Percentiles rank a stretch among this genome's conserved stretches.
Conservation (phyloP, 2,888 invertebrate species). For the Rutpela maculata region DNA sequence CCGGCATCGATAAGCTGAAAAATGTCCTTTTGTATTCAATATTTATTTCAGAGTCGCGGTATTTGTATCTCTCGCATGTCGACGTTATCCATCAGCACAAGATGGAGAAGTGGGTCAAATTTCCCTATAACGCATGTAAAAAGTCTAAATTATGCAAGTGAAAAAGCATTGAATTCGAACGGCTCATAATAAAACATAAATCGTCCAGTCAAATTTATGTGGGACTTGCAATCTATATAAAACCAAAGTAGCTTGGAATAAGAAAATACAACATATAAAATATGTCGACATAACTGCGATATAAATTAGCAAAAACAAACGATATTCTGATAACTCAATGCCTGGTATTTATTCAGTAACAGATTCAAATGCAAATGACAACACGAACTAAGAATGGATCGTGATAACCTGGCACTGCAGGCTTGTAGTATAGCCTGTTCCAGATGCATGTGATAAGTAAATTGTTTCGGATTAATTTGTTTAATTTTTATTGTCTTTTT, state of each 20-base stretch:
- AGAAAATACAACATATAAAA: slow-evolving; percentile 57
- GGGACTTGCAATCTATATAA: slow-evolving; percentile 51
- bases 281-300: slow-evolving; percentile 59
- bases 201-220: slow-evolving; percentile 54
- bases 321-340: slow-evolving; percentile 68
- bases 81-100: slow-evolving; percentile 48
- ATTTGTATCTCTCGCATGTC: slow-evolving; percentile 24
- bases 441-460: slow-evolving; percentile 55
- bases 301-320: slow-evolving; percentile 66
- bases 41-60: slow-evolving; percentile 12
- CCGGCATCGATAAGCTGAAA: not conserved
- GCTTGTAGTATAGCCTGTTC: slow-evolving; percentile 54
- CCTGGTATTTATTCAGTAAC: slow-evolving; percentile 64
- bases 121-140: slow-evolving; percentile 48
- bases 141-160: slow-evolving; percentile 48
- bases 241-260: slow-evolving; percentile 46
- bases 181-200: slow-evolving; percentile 57
- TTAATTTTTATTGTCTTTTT: slow-evolving; percentile 28
- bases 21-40: slow-evolving; percentile 17
- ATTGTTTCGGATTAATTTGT: slow-evolving; percentile 48
- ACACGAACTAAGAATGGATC: slow-evolving; percentile 65
- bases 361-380: slow-evolving; percentile 66
- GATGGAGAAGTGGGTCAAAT: slow-evolving; percentile 55
- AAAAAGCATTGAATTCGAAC: slow-evolving; percentile 51
- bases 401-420: slow-evolving; percentile 65